Percentiles rank a stretch among this genome's conserved stretches.
Conservation (phyloP, 2,888 invertebrate genomes). For the Agrochola lychnidis region DNA sequence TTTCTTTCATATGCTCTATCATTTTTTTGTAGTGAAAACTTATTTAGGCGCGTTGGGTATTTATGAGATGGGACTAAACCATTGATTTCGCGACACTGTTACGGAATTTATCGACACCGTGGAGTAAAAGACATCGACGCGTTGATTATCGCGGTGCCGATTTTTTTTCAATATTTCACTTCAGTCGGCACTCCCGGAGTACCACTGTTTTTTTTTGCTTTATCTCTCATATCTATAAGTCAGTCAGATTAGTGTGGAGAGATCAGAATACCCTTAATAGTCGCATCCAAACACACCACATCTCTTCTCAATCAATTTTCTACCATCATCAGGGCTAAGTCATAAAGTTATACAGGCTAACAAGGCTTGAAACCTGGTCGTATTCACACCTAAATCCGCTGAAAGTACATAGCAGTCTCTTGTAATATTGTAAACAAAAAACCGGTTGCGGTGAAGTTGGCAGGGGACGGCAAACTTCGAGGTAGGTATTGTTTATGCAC, state of each 20-base stretch:
- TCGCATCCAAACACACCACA: neutral
- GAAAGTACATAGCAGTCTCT: conserved; percentile 43
- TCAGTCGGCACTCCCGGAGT: too few relatives aligned
- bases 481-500: conserved; percentile 58
- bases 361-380: conserved; percentile 8
- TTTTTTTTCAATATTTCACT: too few relatives aligned
- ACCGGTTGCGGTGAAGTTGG: conserved; percentile 47
- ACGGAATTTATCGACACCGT: too few relatives aligned
- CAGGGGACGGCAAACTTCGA: conserved; percentile 27
- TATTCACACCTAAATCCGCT: conserved; percentile 33
- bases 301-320: neutral
- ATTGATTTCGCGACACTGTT: too few relatives aligned
- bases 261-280: neutral
- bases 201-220: too few relatives aligned
- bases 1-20: neutral
- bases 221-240: too few relatives aligned
- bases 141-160: too few relatives aligned
- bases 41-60: too few relatives aligned
- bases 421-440: conserved; percentile 48
- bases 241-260: neutral
- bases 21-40: too few relatives aligned
- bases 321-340: neutral
- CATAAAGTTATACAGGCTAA: conserved; percentile 21
- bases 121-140: too few relatives aligned
- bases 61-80: too few relatives aligned